These are phyloP conservation scores for Amblyornis subalaris DNA, from an alignment of 2,113 vertebrate genomes.

Conservation along the genomic window DNA sequence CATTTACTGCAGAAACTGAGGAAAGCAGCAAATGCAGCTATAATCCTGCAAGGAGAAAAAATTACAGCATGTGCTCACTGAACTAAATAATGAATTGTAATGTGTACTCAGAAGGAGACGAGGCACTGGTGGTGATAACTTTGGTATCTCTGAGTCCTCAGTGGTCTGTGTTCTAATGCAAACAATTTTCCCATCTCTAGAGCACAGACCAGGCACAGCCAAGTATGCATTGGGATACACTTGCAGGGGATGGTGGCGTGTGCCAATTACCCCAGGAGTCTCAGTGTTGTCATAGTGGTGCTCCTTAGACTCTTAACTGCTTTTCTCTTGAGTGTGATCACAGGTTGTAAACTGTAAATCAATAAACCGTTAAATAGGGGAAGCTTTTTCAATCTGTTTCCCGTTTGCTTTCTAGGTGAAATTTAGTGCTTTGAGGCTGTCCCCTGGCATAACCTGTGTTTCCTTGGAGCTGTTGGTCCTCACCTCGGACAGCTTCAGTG, in stretches of 20 bases:
- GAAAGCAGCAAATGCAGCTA: neutral
- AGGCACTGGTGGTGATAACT: neutral
- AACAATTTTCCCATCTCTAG: neutral
- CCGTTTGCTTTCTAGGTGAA: neutral
- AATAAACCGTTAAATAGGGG: neutral
- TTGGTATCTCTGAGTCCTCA: neutral
- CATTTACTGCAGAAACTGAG: neutral
- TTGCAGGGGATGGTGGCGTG: neutral
- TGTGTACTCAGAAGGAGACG: neutral
- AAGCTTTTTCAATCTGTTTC: neutral
- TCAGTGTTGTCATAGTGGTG: neutral
- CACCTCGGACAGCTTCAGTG: neutral
- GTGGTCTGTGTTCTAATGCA: neutral
- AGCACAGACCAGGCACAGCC: neutral
- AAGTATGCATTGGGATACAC: fast-evolving
- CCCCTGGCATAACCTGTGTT: neutral
- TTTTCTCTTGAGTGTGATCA: neutral
- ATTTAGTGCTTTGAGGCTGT: neutral
- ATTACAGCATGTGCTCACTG: neutral
- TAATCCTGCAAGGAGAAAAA: neutral
- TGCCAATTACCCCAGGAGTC: neutral
- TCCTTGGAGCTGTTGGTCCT: neutral
- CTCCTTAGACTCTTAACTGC: neutral
- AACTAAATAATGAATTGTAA: neutral
- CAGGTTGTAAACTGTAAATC: fast-evolving